phyloP scores from a whole-genome alignment of 2,797 vertebrate species.

The Hyperoplus lanceolatus region DNA sequence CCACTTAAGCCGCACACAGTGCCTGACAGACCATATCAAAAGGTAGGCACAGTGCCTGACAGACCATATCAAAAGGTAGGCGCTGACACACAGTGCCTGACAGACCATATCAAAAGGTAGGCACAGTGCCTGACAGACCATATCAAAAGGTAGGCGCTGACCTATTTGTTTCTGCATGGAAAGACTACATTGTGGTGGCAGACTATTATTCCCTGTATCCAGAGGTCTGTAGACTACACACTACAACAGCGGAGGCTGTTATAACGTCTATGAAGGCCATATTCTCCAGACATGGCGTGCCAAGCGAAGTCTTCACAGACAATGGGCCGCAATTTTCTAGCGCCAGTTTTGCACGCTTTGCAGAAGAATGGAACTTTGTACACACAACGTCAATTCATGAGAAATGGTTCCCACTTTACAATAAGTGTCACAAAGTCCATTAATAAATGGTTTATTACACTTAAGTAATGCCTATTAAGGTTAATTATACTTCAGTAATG shows the following conservation, averaged over 20 bases:
- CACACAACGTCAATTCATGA: conserved; percentile 20
- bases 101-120: too few species aligned
- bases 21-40: too few species aligned
- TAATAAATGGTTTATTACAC: too few species aligned
- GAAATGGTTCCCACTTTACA: too few species aligned
- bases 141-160: conserved; percentile 32
- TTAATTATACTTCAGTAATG: too few species aligned
- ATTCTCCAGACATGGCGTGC: conserved; percentile 32
- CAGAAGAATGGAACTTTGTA: conserved; percentile 15
- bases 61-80: neutral
- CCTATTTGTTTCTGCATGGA: conserved; percentile 16
- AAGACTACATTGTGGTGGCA: conserved; percentile 26
- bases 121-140: too few species aligned
- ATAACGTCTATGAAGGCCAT: neutral
- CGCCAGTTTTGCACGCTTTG: neutral
- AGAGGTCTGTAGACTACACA: conserved; percentile 1
- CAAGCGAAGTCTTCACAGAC: conserved; percentile 20
- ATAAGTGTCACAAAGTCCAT: too few species aligned
- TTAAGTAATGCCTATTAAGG: too few species aligned
- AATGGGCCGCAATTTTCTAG: conserved; percentile 21
- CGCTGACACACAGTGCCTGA: too few species aligned
- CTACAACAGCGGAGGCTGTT: neutral
- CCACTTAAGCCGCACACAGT: too few species aligned
- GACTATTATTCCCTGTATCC: conserved; percentile 2
- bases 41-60: neutral